These are phyloP conservation scores for Halocynthia aurantium DNA, from an alignment of 23 tunicate genomes.

Conservation along the genomic window DNA sequence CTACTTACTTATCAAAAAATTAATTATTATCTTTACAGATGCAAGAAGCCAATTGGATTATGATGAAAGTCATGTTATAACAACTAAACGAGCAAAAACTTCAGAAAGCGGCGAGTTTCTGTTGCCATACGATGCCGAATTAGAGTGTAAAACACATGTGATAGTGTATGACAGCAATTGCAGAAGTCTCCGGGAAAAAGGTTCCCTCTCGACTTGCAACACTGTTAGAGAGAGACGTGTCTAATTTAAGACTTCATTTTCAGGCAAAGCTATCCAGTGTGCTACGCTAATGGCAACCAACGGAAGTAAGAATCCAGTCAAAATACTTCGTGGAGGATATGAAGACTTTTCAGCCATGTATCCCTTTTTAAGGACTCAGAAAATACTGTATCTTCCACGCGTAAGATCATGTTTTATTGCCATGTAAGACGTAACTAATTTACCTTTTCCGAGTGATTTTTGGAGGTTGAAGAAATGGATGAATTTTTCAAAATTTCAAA, in stretches of 20 bases:
- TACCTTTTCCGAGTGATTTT: not conserved
- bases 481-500: not conserved
- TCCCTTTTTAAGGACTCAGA: constrained; percentile 83
- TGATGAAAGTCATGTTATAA: constrained; percentile 89
- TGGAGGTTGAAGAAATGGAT: not conserved
- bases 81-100: constrained; percentile 50
- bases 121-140: constrained; percentile 85
- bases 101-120: constrained; percentile 31
- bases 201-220: constrained; percentile 17
- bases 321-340: constrained; percentile 78
- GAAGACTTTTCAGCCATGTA: constrained; percentile 95
- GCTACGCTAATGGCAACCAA: constrained; percentile 64
- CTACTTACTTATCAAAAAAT: not conserved
- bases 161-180: constrained; percentile 81
- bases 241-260: not conserved
- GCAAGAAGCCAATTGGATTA: constrained; percentile 73
- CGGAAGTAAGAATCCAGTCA: constrained; percentile 93
- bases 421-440: not conserved
- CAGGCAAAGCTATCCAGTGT: constrained; percentile 64
- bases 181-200: constrained; percentile 58
- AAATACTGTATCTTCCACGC: constrained; percentile 81
- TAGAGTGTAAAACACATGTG: constrained; percentile 92
- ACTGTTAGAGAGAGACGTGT: not conserved
- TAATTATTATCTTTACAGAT: constrained; percentile 25
- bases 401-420: constrained; percentile 5